Evolutionary conservation across 2,797 vertebrate species (phyloP).

Genomic region (Pyrrhura leucotis): DNA sequence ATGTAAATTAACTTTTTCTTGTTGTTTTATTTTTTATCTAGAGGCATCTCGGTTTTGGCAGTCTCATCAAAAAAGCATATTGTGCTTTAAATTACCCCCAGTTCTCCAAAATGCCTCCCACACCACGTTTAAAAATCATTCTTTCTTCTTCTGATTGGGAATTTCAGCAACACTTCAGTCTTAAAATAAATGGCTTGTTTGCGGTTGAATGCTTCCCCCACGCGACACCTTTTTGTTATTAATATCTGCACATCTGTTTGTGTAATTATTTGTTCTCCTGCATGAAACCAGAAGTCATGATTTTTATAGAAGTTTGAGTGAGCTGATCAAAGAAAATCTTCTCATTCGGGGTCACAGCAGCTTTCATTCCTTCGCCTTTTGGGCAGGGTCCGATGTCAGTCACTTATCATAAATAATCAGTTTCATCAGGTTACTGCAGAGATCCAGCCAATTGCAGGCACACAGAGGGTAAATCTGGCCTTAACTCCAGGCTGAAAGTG

Average conservation of each 20-base stretch:
- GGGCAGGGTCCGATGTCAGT: conserved; percentile 59
- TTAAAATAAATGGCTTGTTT: conserved; percentile 74
- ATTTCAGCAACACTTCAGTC: conserved; percentile 59
- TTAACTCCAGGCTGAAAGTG: conserved; percentile 73
- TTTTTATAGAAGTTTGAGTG: conserved; percentile 44
- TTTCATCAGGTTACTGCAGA: conserved; percentile 64
- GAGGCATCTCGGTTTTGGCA: conserved; percentile 71
- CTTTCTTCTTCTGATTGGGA: conserved; percentile 67
- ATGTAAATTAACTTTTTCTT: conserved; percentile 71
- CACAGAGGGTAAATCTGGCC: conserved; percentile 61
- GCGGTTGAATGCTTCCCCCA: conserved; percentile 53
- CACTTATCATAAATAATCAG: conserved; percentile 72
- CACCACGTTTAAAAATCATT: conserved; percentile 61
- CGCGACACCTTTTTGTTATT: conserved; percentile 45
- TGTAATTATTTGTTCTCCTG: conserved; percentile 57
- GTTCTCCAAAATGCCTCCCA: conserved; percentile 66
- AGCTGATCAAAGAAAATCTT: conserved; percentile 40
- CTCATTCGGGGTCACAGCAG: conserved; percentile 38
- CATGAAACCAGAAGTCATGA: background rate
- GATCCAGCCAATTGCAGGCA: conserved; percentile 30
- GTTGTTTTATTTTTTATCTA: conserved; percentile 60
- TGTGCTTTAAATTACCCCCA: conserved; percentile 72
- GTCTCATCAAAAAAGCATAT: conserved; percentile 76
- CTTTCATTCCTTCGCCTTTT: conserved; percentile 51
- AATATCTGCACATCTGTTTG: conserved; percentile 69